phyloP scores from a whole-genome alignment of 2,888 invertebrate genomes.

The Acronicta aceris region DNA sequence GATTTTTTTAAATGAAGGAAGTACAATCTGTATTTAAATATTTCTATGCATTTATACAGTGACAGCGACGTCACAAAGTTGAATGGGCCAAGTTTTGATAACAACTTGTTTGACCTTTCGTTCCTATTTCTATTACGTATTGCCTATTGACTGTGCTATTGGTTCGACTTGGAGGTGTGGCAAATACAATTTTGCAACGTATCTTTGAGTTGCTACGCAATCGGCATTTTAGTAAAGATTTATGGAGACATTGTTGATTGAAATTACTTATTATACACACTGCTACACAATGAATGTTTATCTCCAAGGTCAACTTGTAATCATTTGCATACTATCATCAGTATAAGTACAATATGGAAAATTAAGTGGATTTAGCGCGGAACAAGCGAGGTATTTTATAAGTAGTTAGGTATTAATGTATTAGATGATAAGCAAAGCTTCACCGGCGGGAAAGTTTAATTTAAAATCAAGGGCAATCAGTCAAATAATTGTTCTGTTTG shows the following conservation, averaged over 20 bases:
- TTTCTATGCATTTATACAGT: background rate
- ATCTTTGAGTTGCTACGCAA: background rate
- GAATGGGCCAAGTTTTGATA: constrained; percentile 12
- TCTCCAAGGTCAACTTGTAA: constrained; percentile 27
- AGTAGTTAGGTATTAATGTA: too few species aligned
- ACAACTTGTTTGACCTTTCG: constrained; percentile 35
- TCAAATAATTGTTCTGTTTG: too few species aligned
- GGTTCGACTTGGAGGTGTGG: constrained; percentile 43
- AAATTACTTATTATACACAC: background rate
- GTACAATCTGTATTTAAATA: too few species aligned
- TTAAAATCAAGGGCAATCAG: too few species aligned
- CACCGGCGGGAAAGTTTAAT: constrained; percentile 15
- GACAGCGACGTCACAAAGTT: constrained; percentile 4
- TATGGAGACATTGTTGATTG: constrained; percentile 5
- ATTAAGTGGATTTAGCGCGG: background rate
- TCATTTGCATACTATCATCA: constrained; percentile 28
- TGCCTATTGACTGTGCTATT: constrained; percentile 8
- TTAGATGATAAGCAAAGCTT: background rate
- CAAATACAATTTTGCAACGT: constrained; percentile 15
- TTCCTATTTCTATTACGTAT: constrained; percentile 44
- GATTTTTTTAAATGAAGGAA: too few species aligned
- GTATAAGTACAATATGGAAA: background rate
- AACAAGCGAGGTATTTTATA: too few species aligned
- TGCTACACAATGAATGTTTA: too few species aligned
- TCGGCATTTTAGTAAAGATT: too few species aligned